Evolutionary conservation across 1,140 invertebrate species (phyloP), one percentile per base, ranked within the genome.

Genomic region (Procambarus virginalis): DNA sequence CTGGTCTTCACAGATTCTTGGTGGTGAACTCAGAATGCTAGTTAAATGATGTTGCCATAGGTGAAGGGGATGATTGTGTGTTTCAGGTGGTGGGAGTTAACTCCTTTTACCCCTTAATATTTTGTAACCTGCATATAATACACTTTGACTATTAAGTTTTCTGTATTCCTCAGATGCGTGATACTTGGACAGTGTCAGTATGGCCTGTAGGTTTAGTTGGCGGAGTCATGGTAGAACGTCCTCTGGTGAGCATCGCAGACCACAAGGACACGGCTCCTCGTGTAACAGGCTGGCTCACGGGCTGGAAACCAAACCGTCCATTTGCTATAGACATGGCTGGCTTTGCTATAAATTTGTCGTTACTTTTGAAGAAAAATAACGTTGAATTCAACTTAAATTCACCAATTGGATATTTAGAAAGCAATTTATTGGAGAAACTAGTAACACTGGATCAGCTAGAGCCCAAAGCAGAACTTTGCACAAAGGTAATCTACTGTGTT

Each of bases 281-380:
- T 10, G 97, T 99, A 2, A 95, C 95, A 22, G 97, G 97, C 12
- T 99, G 97, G 94, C 94, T 95, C 85, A 94, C 94, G 1, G 93
- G 94, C 49, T 96, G 94, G 97, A 96, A 97, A 92, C 96, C 97
- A 0, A 96, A 98, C 89, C 94, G 99, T 92, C 96, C 96, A 0
- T 99, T 99, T 95, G 98, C 99, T 5, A 96, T 99, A 49, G 99
- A 99, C 93, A 99, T 99, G 99, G 99, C 99, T 3, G 98, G 98
- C 2, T 99, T 99, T 94, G 98, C 98, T 20, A 96, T 99, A 17
- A 98, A 98, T 94, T 93, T 99, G 2, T 95, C 96, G 34, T 94
- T 98, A 14, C 95, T 99, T 45, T 94, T 97, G 3, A 94, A 96
- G 2, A 95, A 97, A 93, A 96, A 96, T 6, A 94, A 97, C 73